Percentiles rank a stretch among this genome's conserved stretches.
Conservation (phyloP, 2,888 invertebrate genomes). For the Cremastinae sp. region DNA sequence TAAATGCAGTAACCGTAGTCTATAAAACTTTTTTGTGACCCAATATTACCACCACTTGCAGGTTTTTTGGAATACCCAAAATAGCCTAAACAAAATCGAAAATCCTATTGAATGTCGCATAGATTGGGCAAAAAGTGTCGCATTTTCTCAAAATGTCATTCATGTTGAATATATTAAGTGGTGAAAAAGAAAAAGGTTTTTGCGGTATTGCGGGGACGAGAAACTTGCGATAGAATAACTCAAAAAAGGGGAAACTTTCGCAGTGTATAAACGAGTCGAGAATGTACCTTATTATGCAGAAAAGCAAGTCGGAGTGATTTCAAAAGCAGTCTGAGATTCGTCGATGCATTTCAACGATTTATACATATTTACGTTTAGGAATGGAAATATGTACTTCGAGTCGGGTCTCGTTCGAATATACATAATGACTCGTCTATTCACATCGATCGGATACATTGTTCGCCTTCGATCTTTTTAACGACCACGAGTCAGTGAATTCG, state of each 20-base stretch:
- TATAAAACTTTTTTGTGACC: too few species aligned
- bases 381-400: too few species aligned
- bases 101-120: too few species aligned
- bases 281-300: conserved; percentile 30
- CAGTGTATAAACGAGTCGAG: conserved; percentile 9
- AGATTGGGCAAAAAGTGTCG: too few species aligned
- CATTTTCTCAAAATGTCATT: not conserved
- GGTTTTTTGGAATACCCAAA: too few species aligned
- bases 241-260: conserved; percentile 3
- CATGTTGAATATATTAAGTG: not conserved
- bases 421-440: not conserved
- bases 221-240: not conserved
- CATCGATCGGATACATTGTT: not conserved
- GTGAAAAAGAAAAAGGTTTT: conserved; percentile 3
- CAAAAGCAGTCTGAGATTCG: not conserved
- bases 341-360: not conserved
- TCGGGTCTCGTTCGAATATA: too few species aligned
- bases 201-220: not conserved
- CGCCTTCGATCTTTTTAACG: conserved; percentile 4
- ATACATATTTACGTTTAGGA: not conserved
- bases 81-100: too few species aligned
- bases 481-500: not conserved
- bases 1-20: too few species aligned
- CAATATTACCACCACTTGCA: too few species aligned
- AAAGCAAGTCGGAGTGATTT: conserved; percentile 22